These are phyloP conservation scores for Ploceus nigricollis DNA, from an alignment of 2,113 vertebrate species.

Conservation along the genomic window DNA sequence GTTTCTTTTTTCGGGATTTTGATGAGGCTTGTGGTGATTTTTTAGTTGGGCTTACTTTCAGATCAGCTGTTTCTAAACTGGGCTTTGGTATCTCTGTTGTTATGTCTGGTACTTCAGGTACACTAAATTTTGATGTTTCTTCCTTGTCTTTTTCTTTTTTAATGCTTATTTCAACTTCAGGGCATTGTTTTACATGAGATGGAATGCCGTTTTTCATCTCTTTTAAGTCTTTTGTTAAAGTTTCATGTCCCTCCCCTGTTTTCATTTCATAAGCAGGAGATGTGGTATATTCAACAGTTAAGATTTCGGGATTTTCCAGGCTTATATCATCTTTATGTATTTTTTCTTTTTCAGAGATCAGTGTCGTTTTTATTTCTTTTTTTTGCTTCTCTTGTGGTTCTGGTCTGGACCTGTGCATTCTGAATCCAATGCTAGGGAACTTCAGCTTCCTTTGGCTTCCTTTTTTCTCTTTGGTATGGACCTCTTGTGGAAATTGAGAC, in stretches of 20 bases:
- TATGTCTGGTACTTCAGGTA: neutral
- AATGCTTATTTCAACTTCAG: constrained; percentile 67
- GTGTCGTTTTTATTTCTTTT: constrained; percentile 29
- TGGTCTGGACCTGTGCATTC: constrained; percentile 51
- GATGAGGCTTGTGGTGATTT: neutral
- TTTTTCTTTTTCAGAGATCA: constrained; percentile 32
- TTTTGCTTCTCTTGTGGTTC: constrained; percentile 41
- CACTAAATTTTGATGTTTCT: neutral
- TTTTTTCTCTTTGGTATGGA: neutral
- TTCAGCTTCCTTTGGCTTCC: constrained; percentile 45
- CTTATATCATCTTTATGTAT: neutral
- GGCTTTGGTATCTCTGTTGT: neutral
- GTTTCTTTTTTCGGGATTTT: constrained; percentile 49
- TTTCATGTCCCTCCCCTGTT: neutral
- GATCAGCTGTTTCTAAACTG: neutral
- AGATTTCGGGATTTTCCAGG: neutral
- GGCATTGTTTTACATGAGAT: neutral
- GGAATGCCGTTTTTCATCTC: constrained; percentile 19
- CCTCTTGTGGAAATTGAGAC: constrained; percentile 30
- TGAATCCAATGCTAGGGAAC: constrained; percentile 67
- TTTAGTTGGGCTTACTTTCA: neutral
- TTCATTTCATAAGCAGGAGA: neutral
- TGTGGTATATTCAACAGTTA: constrained; percentile 24
- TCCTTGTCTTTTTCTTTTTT: constrained; percentile 41
- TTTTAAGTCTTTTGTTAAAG: neutral